These are phyloP conservation scores for Papilio polyxenes DNA, from an alignment of 1,140 invertebrate genomes.

Conservation along the genomic window DNA sequence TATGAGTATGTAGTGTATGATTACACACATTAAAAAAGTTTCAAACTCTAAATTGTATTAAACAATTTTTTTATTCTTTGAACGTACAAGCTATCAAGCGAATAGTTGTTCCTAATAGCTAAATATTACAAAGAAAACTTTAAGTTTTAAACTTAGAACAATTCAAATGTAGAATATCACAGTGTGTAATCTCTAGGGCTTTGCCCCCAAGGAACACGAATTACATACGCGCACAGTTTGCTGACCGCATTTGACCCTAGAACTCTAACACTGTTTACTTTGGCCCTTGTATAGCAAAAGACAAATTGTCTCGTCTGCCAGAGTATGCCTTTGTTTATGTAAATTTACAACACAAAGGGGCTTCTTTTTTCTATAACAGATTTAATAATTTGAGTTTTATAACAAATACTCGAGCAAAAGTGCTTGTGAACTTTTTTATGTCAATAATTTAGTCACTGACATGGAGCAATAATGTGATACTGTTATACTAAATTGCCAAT, in stretches of 20 bases:
- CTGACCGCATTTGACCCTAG: constrained; percentile 20
- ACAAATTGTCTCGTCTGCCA: constrained; percentile 6
- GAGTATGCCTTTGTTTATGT: constrained; percentile 22
- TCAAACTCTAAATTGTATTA: no score
- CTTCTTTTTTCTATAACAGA: background rate
- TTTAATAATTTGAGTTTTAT: background rate
- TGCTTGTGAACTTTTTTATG: background rate
- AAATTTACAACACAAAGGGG: constrained; percentile 23
- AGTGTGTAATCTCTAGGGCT: background rate
- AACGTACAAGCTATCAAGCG: background rate
- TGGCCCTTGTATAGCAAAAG: constrained; percentile 14
- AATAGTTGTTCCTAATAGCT: background rate
- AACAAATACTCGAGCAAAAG: background rate
- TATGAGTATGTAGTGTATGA: no score
- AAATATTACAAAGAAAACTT: background rate
- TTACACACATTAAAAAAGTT: no score
- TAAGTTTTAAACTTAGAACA: background rate
- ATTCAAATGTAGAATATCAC: background rate
- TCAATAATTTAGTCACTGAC: background rate
- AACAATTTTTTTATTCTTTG: background rate
- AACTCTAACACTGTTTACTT: constrained; percentile 2
- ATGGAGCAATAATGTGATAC: no score
- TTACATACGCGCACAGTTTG: constrained; percentile 15
- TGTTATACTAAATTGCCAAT: no score
- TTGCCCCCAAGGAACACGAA: constrained; percentile 22